A percentile compares a stretch with the other conserved stretches of the same genome.
phyloP scores from a whole-genome alignment of 2,888 invertebrate species.

The Pyrrhia umbra region DNA sequence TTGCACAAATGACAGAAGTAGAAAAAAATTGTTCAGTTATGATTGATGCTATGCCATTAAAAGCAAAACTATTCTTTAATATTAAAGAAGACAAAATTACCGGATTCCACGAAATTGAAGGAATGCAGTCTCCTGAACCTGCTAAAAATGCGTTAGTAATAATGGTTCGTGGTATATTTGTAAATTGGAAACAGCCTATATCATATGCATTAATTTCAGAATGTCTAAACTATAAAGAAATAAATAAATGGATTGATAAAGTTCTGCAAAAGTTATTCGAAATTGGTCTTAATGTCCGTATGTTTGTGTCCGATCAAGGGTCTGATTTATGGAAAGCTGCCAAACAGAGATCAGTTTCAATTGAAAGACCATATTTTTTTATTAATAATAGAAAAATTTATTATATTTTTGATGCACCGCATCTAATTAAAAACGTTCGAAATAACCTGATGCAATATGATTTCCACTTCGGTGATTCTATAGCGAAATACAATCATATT shows the following conservation, averaged over 20 bases:
- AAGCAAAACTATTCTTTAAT: constrained; percentile 54
- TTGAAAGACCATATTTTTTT: constrained; percentile 57
- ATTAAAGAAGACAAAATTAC: constrained; percentile 55
- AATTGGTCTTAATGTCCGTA: constrained; percentile 56
- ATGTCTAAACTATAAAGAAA: constrained; percentile 40
- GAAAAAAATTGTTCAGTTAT: constrained; percentile 55
- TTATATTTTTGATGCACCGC: constrained; percentile 63
- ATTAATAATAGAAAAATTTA: constrained; percentile 59
- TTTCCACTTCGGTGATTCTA: background rate
- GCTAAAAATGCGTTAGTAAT: constrained; percentile 57
- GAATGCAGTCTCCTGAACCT: constrained; percentile 46
- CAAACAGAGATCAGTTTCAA: constrained; percentile 47
- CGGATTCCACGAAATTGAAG: constrained; percentile 61
- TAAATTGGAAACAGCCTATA: constrained; percentile 55
- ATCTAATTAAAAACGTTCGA: constrained; percentile 60
- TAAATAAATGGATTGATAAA: constrained; percentile 57
- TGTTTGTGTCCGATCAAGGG: constrained; percentile 51
- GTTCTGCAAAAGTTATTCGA: constrained; percentile 48
- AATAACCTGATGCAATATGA: constrained; percentile 11
- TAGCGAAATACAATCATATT: constrained; percentile 6
- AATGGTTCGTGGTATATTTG: constrained; percentile 56
- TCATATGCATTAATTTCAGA: constrained; percentile 54
- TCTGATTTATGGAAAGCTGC: constrained; percentile 51
- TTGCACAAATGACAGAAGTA: constrained; percentile 34
- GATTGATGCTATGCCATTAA: constrained; percentile 48